Evolutionary conservation across 2,113 vertebrate species (phyloP), one percentile per base, ranked within the genome.

Genomic region (Muscicapa adusta): DNA sequence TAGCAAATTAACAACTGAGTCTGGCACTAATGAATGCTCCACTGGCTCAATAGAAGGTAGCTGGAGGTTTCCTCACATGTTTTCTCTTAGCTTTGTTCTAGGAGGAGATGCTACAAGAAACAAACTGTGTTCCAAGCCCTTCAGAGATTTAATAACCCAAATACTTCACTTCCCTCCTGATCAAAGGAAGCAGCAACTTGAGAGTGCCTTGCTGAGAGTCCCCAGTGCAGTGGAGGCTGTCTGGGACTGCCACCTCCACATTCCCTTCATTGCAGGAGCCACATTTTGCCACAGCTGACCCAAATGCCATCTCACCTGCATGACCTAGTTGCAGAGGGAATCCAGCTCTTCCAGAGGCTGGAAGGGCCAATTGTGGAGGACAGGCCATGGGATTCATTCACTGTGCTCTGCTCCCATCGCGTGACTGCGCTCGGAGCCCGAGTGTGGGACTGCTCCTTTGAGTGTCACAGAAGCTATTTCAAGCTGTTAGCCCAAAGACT

Each of bases 381-480:
- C 31, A 66, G 54, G 81, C 33, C 87, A 79, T 33, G 85, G 24
- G 62, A 76, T 70, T 93, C 85, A 61, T 65, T 86, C 72, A 61
- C 24, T 77, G 4, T 18, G 78, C 1, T 45, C 1, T 4, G 65
- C 88, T 94, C 78, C 85, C 31, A 2, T 9, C 4, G n/a, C 79
- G 28, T 28, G 84, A 62, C 91, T 91, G 87, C 5, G 79, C 86
- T 86, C 12, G 4, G 89, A 80, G 93, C 40, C 1, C 5, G 14
- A 75, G 90, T 86, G 93, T 91, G 77, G 91, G 94, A 96, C 88
- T 96, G 95, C 90, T 96, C 90, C 48, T 81, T 90, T 89, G 77
- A 96, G 95, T 7, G 67, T 73, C 94, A 96, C 57, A n/a, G 73
- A 36, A 95, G 92, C 89, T 97, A 95, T 97, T 97, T 97, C 12